Evolutionary conservation across 2,888 invertebrate species (phyloP), one percentile per base, ranked within the genome.

Genomic region (Neoaliturus tenellus): DNA sequence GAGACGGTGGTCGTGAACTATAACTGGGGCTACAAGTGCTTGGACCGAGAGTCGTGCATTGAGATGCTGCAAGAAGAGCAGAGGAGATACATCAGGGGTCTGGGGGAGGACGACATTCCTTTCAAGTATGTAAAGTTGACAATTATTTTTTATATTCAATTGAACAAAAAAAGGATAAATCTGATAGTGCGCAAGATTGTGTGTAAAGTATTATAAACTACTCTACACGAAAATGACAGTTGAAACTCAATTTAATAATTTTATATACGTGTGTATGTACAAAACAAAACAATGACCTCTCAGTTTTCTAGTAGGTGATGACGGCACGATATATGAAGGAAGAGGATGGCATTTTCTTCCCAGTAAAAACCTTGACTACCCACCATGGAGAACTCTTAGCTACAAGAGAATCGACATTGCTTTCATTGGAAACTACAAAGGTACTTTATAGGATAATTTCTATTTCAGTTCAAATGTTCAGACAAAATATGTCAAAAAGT

Each of bases 111-210:
- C 28, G 62, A 62, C 28, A 62, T 62, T 17, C 62, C 58, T 5
- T 62, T 62, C 62, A 28, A 62, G 62, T 28, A 28, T 6, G 62
- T 62, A 39, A n/a, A n/a, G n/a, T n/a, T n/a, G n/a, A n/a, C n/a
- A n/a, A n/a, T n/a, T n/a, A n/a, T n/a, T n/a, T n/a, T n/a, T n/a
- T n/a, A n/a, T n/a, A n/a, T n/a, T n/a, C n/a, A n/a, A n/a, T n/a
- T n/a, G n/a, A n/a, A n/a, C n/a, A n/a, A n/a, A n/a, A n/a, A n/a
- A n/a, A n/a, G n/a, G n/a, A n/a, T n/a, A n/a, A n/a, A n/a, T n/a
- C n/a, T n/a, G n/a, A n/a, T n/a, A n/a, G n/a, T n/a, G n/a, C n/a
- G n/a, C n/a, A n/a, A n/a, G n/a, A n/a, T n/a, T n/a, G n/a, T n/a
- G n/a, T n/a, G n/a, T n/a, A n/a, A n/a, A n/a, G n/a, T n/a, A n/a